Percentiles rank a stretch among this genome's conserved stretches.
Evolutionary conservation across 2,797 vertebrate genomes (phyloP).

Genomic region (Sarcoramphus papa): DNA sequence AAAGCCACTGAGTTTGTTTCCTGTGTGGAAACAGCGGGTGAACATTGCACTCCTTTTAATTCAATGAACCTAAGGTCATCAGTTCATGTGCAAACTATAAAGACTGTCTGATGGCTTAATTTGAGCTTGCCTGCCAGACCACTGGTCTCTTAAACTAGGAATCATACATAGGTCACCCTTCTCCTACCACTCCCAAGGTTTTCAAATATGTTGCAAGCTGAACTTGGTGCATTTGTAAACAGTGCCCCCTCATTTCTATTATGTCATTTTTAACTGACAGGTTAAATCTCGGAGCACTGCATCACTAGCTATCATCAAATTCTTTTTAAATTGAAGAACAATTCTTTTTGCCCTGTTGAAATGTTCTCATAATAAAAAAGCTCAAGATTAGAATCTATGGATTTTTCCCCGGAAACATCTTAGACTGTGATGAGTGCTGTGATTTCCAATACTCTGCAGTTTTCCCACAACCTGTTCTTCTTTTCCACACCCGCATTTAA

Average conservation of each 20-base stretch:
- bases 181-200: neutral
- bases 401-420: neutral
- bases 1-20: neutral
- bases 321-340: neutral
- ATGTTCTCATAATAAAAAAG: neutral
- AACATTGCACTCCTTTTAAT: neutral
- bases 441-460: neutral
- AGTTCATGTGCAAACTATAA: neutral
- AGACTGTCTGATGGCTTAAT: neutral
- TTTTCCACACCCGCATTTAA: neutral
- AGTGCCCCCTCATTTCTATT: neutral
- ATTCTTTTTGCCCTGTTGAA: neutral
- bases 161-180: neutral
- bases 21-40: neutral
- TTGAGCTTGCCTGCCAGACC: neutral
- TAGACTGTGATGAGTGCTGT: neutral
- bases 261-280: neutral
- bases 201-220: neutral
- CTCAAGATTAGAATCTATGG: neutral
- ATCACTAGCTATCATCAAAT: neutral
- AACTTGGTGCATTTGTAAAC: accelerated
- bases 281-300: neutral
- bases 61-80: neutral
- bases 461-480: neutral
- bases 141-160: neutral